Base-by-base conservation (phyloP, 2,888 invertebrate genomes). In the Atherix ibis region DNA sequence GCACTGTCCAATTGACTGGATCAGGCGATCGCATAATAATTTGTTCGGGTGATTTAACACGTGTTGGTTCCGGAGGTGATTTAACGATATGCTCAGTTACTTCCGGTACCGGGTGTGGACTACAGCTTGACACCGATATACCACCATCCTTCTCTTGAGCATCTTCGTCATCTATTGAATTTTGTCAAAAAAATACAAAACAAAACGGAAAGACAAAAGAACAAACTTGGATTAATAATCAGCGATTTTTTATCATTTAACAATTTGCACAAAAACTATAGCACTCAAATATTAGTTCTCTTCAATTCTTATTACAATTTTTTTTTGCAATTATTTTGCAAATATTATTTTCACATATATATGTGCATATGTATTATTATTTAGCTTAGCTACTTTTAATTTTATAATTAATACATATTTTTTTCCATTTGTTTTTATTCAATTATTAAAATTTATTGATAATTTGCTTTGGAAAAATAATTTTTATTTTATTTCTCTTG, bases 1-100 rank as follows among this genome's bases (percentile, higher is more conserved):
- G 88, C 40, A 89, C 88, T 32, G 88, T 89, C 89, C 89, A 91
- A 64, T 88, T 88, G 50, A 89, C 89, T 33, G 89, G 89, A 64
- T 89, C 89, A 10, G 89, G 89, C 14, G 88, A 88, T 46, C 85
- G 72, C 78, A 88, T 84, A 56, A 87, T 75, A 63, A 87, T 82
- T 60, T 87, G 84, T 56, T 89, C 89, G 2, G 89, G 89, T 9
- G 88, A 88, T 63, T 89, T 91, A 40, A 89, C 88, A 51, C 89
- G 67, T 29, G 89, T 91, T 28, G 89, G 88, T 54, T 91, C 89
- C 30, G 89, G 88, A 1, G 89, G 89, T 14, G 88, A 88, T 61
- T 89, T 89, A 18, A 89, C 83, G 46, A 88, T 76, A 27, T 77
- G 78, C 50, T 77, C 76, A 32, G 51, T 47, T 34, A 58, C 44